Evolutionary conservation across 1,140 invertebrate genomes (phyloP), one percentile per base, ranked within the genome.

Genomic region (Venturia canescens): DNA sequence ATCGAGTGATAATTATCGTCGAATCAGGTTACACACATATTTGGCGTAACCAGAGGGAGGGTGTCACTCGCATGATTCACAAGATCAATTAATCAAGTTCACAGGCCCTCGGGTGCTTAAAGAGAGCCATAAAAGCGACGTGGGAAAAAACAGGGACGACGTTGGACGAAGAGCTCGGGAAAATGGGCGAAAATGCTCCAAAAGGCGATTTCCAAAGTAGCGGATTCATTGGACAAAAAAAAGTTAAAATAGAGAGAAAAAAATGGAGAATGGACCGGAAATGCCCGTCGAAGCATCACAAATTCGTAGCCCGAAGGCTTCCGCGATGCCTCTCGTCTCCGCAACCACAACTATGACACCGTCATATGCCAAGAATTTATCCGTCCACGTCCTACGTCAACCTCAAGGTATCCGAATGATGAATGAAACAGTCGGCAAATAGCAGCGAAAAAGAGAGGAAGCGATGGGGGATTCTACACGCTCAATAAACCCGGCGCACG

Each of bases 291-390:
- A 44, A 44, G 53, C 15, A 57, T 57, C 53, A 23, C 18, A 21
- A 57, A 57, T 57, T 5, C 21, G 53, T 23, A n/a, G 18, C 53
- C 53, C n/a, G 53, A 57, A 57, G 53, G 53, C 1, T 57, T 57
- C 21, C 21, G 53, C 21, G 53, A 57, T 57, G 53, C 53, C 16
- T 18, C 53, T 9, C 53, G 53, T 18, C 16, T 18, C 53, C 1
- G 18, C 5, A 18, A 4, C 21, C 53, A 57, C 18, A 57, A 9
- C 53, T 57, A 57, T 9, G 53, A 57, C 53, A 57, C 53, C 18
- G 13, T 57, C 21, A 57, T 57, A 57, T 57, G 53, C 53, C 53
- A 57, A 57, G 53, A 57, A 57, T 57, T 18, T 57, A 57, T 57
- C 53, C 5, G 53, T 1, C n/a, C 53, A 57, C n/a, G 53, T 23